phyloP scores from a whole-genome alignment of 2,797 vertebrate genomes.

The Eulemur rubriventer region DNA sequence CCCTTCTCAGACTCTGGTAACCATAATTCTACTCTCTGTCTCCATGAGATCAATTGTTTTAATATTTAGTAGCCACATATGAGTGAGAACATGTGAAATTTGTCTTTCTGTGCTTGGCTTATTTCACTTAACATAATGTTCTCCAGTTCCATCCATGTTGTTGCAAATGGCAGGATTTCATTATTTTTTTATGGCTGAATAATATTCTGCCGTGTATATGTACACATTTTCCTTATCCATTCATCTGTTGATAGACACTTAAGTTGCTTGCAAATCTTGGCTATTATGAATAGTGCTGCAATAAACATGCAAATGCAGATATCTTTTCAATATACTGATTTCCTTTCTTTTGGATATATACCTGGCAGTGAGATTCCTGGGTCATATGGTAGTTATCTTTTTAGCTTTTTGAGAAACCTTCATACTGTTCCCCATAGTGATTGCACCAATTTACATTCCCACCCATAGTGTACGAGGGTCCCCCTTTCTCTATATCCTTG shows the following conservation, averaged over 20 bases:
- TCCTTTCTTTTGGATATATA: neutral
- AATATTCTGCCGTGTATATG: neutral
- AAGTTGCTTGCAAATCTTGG: neutral
- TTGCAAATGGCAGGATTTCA: neutral
- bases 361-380: neutral
- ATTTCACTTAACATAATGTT: neutral
- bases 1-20: neutral
- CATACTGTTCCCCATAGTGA: neutral
- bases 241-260: neutral
- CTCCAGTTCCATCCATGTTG: neutral
- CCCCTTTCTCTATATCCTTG: neutral
- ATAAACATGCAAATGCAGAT: neutral
- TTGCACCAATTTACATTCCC: neutral
- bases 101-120: neutral
- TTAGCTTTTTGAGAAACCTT: neutral
- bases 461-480: neutral
- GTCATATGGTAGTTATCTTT: neutral
- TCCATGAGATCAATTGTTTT: neutral
- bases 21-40: neutral
- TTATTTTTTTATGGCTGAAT: neutral
- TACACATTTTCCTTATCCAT: neutral
- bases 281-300: neutral
- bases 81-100: neutral
- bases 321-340: no score
- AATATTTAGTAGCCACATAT: neutral